A percentile compares a stretch with the other conserved stretches of the same genome.
Evolutionary conservation across 1,140 invertebrate genomes (phyloP).

Genomic region (Mercenaria mercenaria): DNA sequence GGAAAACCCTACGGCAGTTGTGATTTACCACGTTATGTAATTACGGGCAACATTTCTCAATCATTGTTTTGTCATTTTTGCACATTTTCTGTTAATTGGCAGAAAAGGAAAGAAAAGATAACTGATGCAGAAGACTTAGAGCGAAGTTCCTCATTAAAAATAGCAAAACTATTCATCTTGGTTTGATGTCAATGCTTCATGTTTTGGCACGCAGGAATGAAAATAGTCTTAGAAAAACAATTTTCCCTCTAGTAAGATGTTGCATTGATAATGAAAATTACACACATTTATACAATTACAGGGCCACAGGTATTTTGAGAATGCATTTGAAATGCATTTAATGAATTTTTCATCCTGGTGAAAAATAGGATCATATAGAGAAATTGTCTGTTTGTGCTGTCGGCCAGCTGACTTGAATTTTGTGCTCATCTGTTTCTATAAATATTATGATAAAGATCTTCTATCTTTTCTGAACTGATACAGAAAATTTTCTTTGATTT

Average conservation of each 20-base stretch:
- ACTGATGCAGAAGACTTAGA: not conserved
- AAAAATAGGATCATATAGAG: not conserved
- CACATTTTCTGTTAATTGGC: conserved; percentile 64
- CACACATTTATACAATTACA: not conserved
- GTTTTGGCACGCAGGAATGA: not conserved
- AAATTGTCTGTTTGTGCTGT: not conserved
- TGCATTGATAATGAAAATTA: not conserved
- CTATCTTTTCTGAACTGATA: not conserved
- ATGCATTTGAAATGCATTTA: conserved; percentile 27
- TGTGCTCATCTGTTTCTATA: not conserved
- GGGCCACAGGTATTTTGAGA: not conserved
- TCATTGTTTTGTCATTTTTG: conserved; percentile 60
- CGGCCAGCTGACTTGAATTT: not conserved
- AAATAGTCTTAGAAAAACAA: conserved; percentile 3
- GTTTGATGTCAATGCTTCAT: not conserved
- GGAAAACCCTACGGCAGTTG: conserved; percentile 38
- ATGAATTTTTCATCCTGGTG: conserved; percentile 14
- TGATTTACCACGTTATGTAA: conserved; percentile 46
- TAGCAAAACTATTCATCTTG: not conserved
- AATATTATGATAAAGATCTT: conserved; percentile 12
- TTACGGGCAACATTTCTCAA: conserved; percentile 43
- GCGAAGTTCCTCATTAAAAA: conserved; percentile 9
- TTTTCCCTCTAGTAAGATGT: not conserved
- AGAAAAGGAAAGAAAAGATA: conserved; percentile 37
- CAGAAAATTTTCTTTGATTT: not conserved